Conservation (phyloP, 2,797 vertebrate species). For the Ceyx erithaca region DNA sequence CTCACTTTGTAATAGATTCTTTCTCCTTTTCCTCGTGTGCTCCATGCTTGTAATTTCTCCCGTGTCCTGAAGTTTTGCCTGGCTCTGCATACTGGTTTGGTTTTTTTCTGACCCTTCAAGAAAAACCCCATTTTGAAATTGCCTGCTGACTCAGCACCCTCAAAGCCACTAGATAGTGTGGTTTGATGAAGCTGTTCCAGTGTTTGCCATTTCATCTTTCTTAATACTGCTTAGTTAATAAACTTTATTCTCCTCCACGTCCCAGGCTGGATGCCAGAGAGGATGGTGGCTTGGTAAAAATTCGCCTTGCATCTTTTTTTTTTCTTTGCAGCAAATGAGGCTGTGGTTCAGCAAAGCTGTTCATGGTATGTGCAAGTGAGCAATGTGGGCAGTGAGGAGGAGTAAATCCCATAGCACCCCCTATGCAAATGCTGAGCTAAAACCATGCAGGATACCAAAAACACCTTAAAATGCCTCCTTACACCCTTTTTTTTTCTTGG, state of each 20-base stretch:
- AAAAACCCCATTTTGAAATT: not conserved
- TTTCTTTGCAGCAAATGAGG: not conserved
- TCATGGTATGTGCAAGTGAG: not conserved
- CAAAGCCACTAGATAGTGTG: not conserved
- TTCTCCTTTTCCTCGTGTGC: not conserved
- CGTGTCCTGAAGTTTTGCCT: not conserved
- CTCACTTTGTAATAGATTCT: not conserved
- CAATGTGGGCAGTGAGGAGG: not conserved
- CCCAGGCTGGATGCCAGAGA: not conserved
- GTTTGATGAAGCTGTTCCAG: not conserved
- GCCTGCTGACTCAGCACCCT: not conserved
- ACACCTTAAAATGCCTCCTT: not conserved
- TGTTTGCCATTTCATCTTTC: not conserved
- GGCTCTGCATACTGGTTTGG: not conserved
- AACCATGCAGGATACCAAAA: rapidly evolving
- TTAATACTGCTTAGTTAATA: not conserved
- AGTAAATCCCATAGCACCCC: not conserved
- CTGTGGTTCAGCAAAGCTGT: not conserved
- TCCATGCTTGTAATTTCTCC: not conserved
- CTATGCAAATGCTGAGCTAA: not conserved
- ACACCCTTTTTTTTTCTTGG: not conserved
- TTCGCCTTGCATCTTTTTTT: not conserved
- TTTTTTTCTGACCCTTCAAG: not conserved
- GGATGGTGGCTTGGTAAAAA: not conserved
- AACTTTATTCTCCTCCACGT: not conserved